phyloP scores from a whole-genome alignment of 2,797 vertebrate species.

The Petrocephalus sullivani region DNA sequence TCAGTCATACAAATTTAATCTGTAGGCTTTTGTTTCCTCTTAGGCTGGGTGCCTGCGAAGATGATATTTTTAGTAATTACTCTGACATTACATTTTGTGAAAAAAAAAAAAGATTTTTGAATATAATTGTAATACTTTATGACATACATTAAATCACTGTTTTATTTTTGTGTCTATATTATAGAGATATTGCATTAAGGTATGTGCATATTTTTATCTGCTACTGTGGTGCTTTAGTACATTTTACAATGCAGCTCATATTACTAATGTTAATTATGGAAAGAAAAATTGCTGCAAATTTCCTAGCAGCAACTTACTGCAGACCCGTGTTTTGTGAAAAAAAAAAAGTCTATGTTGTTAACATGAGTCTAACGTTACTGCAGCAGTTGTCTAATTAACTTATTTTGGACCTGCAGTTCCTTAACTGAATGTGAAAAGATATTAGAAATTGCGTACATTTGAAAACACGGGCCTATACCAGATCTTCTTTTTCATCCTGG shows the following conservation, averaged over 20 bases:
- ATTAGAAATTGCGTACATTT: conserved; percentile 15
- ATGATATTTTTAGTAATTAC: neutral
- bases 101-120: neutral
- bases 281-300: neutral
- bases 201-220: neutral
- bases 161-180: neutral
- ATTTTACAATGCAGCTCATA: conserved; percentile 36
- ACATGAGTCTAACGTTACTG: neutral
- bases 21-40: neutral
- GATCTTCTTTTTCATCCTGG: conserved; percentile 33
- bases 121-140: neutral
- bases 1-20: neutral
- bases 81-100: neutral
- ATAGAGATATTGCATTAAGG: neutral
- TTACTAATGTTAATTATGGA: neutral
- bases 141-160: neutral
- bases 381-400: conserved; percentile 17
- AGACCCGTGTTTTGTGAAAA: neutral
- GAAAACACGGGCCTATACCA: conserved; percentile 23
- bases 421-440: neutral
- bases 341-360: conserved; percentile 17
- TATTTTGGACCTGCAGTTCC: neutral
- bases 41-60: neutral
- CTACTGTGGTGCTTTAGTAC: neutral
- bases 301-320: neutral